Evolutionary conservation across 1,140 invertebrate genomes (phyloP).

Genomic region (Apis florea): DNA sequence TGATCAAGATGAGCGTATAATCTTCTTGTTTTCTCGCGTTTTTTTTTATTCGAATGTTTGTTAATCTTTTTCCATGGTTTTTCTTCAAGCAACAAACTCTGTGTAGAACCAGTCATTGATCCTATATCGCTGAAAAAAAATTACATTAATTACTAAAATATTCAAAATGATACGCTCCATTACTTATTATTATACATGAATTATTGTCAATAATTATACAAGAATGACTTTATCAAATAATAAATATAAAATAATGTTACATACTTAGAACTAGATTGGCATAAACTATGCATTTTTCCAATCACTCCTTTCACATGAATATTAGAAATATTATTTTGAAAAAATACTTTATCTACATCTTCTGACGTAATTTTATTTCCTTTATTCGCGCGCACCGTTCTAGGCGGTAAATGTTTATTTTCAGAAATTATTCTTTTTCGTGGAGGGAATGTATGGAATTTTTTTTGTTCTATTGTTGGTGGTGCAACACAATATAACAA

Average conservation of each 20-base stretch:
- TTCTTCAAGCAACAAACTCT: slow-evolving; percentile 64
- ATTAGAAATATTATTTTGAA: slow-evolving; percentile 74
- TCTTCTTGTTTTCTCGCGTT: slow-evolving; percentile 91
- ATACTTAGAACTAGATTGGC: slow-evolving; percentile 37
- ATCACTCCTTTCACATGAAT: slow-evolving; percentile 80
- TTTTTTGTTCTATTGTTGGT: slow-evolving; percentile 85
- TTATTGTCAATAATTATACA: slow-evolving; percentile 52
- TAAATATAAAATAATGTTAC: slow-evolving; percentile 56
- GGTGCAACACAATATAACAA: slow-evolving; percentile 93
- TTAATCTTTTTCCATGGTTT: slow-evolving; percentile 93
- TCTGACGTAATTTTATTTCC: slow-evolving; percentile 76
- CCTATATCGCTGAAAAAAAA: slow-evolving; percentile 71
- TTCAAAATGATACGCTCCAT: slow-evolving; percentile 14
- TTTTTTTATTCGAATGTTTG: slow-evolving; percentile 90
- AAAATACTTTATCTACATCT: slow-evolving; percentile 83
- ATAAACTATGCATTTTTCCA: slow-evolving; percentile 66
- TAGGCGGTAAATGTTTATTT: slow-evolving; percentile 78
- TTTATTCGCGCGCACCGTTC: slow-evolving; percentile 81
- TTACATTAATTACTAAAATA: slow-evolving; percentile 69
- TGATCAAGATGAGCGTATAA: slow-evolving; percentile 90
- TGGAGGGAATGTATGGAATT: slow-evolving; percentile 85
- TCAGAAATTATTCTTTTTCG: slow-evolving; percentile 70
- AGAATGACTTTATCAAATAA: slow-evolving; percentile 69
- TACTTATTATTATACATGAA: slow-evolving; percentile 42
- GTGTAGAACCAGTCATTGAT: slow-evolving; percentile 69